Evolutionary conservation across 1,140 invertebrate species (phyloP).

Genomic region (Marisa cornuarietis): DNA sequence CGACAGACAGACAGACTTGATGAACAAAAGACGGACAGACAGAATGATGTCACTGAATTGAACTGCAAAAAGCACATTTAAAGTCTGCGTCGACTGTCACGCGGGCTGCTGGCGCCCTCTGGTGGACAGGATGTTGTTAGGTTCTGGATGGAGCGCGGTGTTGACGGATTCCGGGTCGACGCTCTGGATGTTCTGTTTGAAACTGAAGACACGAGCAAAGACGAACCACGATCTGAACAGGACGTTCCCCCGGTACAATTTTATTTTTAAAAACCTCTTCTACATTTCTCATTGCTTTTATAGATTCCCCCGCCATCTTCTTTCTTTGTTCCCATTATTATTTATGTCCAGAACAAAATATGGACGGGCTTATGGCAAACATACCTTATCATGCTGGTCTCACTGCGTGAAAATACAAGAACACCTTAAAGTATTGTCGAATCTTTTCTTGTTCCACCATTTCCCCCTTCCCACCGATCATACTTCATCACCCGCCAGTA

Average conservation of each 20-base stretch:
- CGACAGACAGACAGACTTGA: no score
- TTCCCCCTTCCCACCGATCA: neutral
- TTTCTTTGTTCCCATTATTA: no score
- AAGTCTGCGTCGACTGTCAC: neutral
- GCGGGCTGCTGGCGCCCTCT: neutral
- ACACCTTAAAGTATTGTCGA: no score
- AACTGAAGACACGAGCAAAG: constrained; percentile 28
- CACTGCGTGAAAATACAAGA: no score
- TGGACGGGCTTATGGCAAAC: no score
- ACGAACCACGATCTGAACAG: constrained; percentile 33
- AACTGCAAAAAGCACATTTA: neutral
- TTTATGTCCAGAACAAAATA: no score
- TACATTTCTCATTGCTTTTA: no score
- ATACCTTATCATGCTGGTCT: no score
- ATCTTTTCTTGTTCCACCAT: neutral
- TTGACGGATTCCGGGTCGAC: constrained; percentile 61
- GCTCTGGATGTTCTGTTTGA: constrained; percentile 56
- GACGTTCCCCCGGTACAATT: constrained; percentile 20
- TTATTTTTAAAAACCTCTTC: no score
- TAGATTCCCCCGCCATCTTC: no score
- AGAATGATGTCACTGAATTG: no score
- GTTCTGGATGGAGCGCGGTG: constrained; percentile 62
- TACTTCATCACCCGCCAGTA: neutral
- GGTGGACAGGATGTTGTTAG: constrained; percentile 45
- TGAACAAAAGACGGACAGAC: no score